Base-by-base conservation (phyloP, 2,888 invertebrate species). In the Cylindroiulus punctatus region DNA sequence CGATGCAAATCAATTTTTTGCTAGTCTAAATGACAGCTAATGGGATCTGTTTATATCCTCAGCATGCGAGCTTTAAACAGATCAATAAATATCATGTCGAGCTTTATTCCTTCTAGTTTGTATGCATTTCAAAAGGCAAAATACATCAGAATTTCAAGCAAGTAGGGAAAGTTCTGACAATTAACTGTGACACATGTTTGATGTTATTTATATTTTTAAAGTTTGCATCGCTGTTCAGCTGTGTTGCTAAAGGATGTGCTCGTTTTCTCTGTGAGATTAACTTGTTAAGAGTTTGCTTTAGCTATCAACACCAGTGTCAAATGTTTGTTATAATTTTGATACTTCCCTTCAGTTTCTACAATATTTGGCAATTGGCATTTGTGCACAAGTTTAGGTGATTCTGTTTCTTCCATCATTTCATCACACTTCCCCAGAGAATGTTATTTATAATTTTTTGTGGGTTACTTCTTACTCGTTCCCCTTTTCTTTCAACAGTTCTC, bases 401-500 rank as follows among this genome's bases (percentile, higher is more conserved):
- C 76, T 32, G 7, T 76, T n/a, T 0, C 14, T 76, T 76, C 76
- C 76, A 76, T 76, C 76, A 76, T 76, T 30, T 76, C 76, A 76
- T 76, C 30, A 4, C 30, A 76, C 30, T 30, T 76, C 30, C 76
- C 76, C 76, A 76, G 76, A 76, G 17, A 76, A 76, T 76, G 76
- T 76, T 65, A 65, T 65, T 65, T 76, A 30, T 76, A 26, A 32
- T 30, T 76, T 44, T 30, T 76, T 76, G 76, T 76, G 76, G 76
- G 32, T 76, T 76, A 76, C 30, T 30, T 76, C 17, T 30, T 65
- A 26, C 30, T 32, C 17, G 10, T 76, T 30, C 30, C 76, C 30
- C 76, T 30, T 30, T 30, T 14, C 76, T 65, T 65, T 26, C 26
- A 65, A 8, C 65, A 65, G 7, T 65, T 65, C 65, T 65, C 65